phyloP scores from a whole-genome alignment of 2,797 vertebrate species.

The Natrix natrix region DNA sequence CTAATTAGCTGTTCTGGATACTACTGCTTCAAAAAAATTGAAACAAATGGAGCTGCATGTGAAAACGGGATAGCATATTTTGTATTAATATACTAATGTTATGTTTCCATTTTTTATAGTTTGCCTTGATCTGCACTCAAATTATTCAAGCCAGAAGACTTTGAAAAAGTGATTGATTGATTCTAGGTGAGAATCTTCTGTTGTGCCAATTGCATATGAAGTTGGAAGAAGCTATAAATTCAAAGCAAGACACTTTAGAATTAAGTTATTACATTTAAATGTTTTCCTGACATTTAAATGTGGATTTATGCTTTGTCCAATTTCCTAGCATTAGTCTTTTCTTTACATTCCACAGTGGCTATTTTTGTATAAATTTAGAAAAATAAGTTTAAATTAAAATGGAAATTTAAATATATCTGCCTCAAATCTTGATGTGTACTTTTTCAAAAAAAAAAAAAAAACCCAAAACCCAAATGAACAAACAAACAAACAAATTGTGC shows the following conservation, averaged over 20 bases:
- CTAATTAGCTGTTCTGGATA: background rate
- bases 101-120: background rate
- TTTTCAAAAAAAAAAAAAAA: background rate
- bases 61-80: background rate
- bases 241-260: background rate
- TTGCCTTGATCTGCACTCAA: background rate
- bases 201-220: background rate
- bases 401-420: background rate
- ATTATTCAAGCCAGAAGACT: background rate
- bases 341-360: background rate
- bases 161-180: background rate
- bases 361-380: constrained; percentile 10
- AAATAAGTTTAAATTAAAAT: background rate
- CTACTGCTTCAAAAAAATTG: background rate
- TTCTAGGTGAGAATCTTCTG: background rate
- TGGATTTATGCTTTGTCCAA: background rate
- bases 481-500: background rate
- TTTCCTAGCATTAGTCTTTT: background rate
- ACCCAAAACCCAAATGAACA: too few species aligned
- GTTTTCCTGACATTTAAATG: constrained; percentile 3
- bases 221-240: background rate
- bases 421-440: background rate
- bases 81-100: background rate
- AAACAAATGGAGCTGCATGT: background rate
- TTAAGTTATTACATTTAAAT: background rate